Evolutionary conservation across 2,888 invertebrate species (phyloP).

Genomic region (Brenthis hecate): DNA sequence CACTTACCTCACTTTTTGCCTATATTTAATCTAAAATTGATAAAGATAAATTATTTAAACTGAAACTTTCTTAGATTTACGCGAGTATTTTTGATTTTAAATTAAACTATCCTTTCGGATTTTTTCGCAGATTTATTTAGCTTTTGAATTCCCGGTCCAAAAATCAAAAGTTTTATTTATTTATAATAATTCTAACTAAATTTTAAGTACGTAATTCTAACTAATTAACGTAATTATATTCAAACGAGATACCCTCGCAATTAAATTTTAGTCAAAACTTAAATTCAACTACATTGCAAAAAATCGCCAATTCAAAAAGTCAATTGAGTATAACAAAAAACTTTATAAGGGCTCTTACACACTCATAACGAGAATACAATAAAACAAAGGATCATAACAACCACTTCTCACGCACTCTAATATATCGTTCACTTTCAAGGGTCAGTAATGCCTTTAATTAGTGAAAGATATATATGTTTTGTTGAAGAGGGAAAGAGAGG

Average conservation of each 20-base stretch:
- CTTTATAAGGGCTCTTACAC: constrained; percentile 55
- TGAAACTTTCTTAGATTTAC: too few relatives aligned
- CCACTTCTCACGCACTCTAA: constrained; percentile 67
- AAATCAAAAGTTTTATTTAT: too few relatives aligned
- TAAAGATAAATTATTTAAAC: too few relatives aligned
- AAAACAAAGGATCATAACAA: constrained; percentile 76
- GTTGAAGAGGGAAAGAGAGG: constrained; percentile 50
- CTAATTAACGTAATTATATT: too few relatives aligned
- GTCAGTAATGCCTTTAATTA: constrained; percentile 76
- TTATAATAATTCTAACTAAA: too few relatives aligned
- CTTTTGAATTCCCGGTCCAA: too few relatives aligned
- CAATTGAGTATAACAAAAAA: constrained; percentile 52
- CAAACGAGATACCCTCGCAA: not conserved
- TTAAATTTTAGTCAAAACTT: constrained; percentile 16
- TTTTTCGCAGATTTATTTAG: too few relatives aligned
- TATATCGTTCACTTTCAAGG: constrained; percentile 63
- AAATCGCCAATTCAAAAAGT: constrained; percentile 47
- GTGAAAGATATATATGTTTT: constrained; percentile 45
- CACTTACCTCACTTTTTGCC: too few relatives aligned
- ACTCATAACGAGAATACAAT: constrained; percentile 56
- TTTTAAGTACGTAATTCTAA: too few relatives aligned
- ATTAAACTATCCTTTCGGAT: too few relatives aligned
- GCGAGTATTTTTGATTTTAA: too few relatives aligned
- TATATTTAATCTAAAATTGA: too few relatives aligned
- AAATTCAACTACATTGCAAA: constrained; percentile 21